These are phyloP conservation scores for Athalia cordata DNA, from an alignment of 2,888 invertebrate species.

Conservation along the genomic window DNA sequence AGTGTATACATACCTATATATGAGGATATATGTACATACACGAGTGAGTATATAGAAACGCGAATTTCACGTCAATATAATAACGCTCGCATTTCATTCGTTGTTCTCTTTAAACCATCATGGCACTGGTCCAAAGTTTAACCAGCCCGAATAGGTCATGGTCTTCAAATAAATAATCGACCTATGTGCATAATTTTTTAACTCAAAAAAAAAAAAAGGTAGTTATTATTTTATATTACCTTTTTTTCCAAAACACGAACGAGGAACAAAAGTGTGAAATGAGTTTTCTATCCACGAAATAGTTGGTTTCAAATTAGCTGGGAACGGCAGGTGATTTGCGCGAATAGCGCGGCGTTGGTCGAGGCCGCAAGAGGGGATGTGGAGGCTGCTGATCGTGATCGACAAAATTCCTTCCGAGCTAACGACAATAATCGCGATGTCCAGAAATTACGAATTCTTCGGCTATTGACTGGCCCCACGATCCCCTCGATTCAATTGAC, in stretches of 20 bases:
- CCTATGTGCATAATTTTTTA: too few species aligned
- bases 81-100: not conserved
- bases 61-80: not conserved
- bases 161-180: too few species aligned
- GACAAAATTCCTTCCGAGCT: not conserved
- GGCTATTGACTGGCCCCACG: not conserved
- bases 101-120: too few species aligned
- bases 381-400: not conserved
- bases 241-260: too few species aligned
- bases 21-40: not conserved
- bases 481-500: not conserved
- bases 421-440: not conserved
- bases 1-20: not conserved
- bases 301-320: too few species aligned
- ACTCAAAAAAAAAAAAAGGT: too few species aligned
- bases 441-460: conserved; percentile 27
- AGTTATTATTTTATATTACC: too few species aligned
- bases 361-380: not conserved
- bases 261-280: not conserved
- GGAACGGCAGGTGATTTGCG: too few species aligned
- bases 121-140: too few species aligned
- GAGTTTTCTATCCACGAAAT: not conserved
- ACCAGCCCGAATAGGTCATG: too few species aligned
- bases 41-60: not conserved
- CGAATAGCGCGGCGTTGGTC: not conserved